Evolutionary conservation across 2,888 invertebrate species (phyloP).

Genomic region (Dryocosmus kuriphilus): DNA sequence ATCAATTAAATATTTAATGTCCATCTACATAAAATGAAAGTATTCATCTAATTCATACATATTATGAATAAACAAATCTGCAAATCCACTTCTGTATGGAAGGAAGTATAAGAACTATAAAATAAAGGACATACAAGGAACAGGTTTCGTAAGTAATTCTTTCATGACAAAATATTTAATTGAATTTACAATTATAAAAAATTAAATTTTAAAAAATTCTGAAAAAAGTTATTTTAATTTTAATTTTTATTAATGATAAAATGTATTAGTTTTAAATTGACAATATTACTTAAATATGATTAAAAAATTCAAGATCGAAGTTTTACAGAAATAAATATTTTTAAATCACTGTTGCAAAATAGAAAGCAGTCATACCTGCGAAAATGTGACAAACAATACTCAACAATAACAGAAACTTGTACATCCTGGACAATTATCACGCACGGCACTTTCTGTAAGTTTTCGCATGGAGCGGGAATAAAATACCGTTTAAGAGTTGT

Average conservation of each 20-base stretch:
- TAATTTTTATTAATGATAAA: too few species aligned
- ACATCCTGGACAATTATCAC: slow-evolving; percentile 5
- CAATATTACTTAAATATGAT: background rate
- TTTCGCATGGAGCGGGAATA: background rate
- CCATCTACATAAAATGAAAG: too few species aligned
- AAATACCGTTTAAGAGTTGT: background rate
- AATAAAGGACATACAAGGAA: background rate
- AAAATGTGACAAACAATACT: background rate
- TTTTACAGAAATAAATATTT: background rate
- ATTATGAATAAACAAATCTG: background rate
- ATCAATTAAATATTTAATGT: background rate
- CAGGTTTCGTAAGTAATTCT: background rate
- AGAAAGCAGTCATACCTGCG: slow-evolving; percentile 14
- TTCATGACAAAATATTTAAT: background rate
- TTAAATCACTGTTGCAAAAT: background rate
- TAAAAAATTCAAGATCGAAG: background rate
- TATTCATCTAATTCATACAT: background rate
- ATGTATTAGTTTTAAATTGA: too few species aligned
- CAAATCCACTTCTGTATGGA: background rate
- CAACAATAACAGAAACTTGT: background rate
- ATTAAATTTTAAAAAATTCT: background rate
- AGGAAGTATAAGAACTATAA: background rate
- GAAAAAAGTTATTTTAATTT: background rate
- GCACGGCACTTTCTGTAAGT: background rate
- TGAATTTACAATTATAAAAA: background rate